Percentiles rank a stretch among this genome's conserved stretches.
phyloP scores from a whole-genome alignment of 2,888 invertebrate species.

The Carabus problematicus region DNA sequence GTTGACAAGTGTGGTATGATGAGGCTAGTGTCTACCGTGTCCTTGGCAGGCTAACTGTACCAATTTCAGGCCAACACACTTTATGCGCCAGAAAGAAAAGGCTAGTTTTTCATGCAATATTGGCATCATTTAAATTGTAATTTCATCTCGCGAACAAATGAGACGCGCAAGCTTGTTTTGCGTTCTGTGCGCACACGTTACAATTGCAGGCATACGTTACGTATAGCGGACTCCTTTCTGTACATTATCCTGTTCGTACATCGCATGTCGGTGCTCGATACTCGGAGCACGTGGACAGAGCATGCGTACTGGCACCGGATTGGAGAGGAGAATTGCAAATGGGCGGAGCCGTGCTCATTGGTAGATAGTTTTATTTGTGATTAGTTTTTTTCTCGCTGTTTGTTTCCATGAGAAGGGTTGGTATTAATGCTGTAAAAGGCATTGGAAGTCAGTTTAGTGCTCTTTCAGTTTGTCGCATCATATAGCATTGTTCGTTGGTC shows the following conservation, averaged over 20 bases:
- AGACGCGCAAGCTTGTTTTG: neutral
- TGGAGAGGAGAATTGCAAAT: conserved; percentile 34
- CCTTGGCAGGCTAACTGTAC: too few species aligned
- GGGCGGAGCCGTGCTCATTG: conserved; percentile 38
- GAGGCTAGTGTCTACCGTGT: too few species aligned
- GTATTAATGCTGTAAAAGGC: conserved; percentile 14
- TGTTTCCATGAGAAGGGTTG: conserved; percentile 24
- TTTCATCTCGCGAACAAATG: conserved; percentile 8
- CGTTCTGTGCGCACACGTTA: neutral
- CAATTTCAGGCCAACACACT: too few species aligned
- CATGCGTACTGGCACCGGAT: conserved; percentile 38
- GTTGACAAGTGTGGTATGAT: too few species aligned
- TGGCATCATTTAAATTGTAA: conserved; percentile 4
- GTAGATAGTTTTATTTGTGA: conserved; percentile 40
- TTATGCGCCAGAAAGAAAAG: too few species aligned
- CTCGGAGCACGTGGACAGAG: conserved; percentile 5
- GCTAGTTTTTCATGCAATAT: too few species aligned
- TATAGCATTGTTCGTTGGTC: too few species aligned
- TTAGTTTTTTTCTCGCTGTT: conserved; percentile 35
- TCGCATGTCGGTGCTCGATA: conserved; percentile 9
- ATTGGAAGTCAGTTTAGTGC: too few species aligned
- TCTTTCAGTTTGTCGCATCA: too few species aligned
- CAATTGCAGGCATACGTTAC: conserved; percentile 21
- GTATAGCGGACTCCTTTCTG: neutral
- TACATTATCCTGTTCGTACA: conserved; percentile 8